Base-by-base conservation (phyloP, 2,113 vertebrate species). In the Seriola quinqueradiata region DNA sequence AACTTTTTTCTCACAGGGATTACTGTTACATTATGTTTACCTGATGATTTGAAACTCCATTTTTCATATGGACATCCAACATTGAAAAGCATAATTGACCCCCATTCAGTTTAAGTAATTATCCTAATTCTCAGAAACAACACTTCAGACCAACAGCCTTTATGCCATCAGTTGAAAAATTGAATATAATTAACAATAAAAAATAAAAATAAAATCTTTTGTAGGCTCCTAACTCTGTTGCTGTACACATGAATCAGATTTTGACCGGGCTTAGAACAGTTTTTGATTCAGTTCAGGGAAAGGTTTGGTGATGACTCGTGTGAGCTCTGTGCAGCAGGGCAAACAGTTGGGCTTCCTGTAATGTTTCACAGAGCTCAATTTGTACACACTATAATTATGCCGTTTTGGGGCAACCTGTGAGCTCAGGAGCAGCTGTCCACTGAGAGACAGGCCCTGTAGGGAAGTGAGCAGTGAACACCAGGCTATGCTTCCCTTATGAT, bases 331-430 rank as follows among this genome's bases (percentile, higher is more conserved):
- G 57, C 74, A 74, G 69, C 42, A 52, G 75, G 59, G 36, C 25
- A 60, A 79, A 70, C 75, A 79, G 70, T 79, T 58, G 66, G 71
- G 46, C 32, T 57, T 72, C 71, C 76, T n/a, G 70, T 71, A 82
- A 75, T 70, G 75, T 46, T 60, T 32, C 66, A 70, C 25, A 21
- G 52, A 65, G 58, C 34, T 54, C 68, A 44, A 59, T 63, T 81
- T 83, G 68, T 64, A 36, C 34, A 42, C 40, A 42, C 34, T 36
- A 19, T 87, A 70, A 75, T 48, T 66, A 46, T 66, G 36, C 12
- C 12, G 2, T 57, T 77, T 46, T 38, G 21, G 63, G 57, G 68
- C 17, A 44, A 40, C 67, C 71, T 72, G 57, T 76, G 23, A 66
- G 69, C 73, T 81, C 50, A 38, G 48, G 50, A 87, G 32, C 63